These are phyloP conservation scores for Chironomus tepperi DNA, from an alignment of 1,140 invertebrate genomes.

Conservation along the genomic window DNA sequence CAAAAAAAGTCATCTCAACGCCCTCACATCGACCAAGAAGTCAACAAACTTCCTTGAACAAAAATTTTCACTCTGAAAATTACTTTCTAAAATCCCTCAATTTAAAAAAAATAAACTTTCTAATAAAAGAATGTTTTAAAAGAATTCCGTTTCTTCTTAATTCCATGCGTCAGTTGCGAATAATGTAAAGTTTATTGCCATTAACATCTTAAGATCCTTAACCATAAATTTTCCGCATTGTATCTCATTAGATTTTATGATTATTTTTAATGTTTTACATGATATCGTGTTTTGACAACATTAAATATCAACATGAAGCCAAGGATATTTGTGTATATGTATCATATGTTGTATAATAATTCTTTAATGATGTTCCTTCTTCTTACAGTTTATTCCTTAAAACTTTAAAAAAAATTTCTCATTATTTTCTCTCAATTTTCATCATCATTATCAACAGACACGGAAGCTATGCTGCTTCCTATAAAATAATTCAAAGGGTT, in stretches of 20 bases:
- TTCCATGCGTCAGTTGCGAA: neutral
- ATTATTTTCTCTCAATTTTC: neutral
- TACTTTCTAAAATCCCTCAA: no score
- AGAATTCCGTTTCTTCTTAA: neutral
- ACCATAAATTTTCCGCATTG: conserved; percentile 2
- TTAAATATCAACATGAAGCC: neutral
- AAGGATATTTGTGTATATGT: neutral
- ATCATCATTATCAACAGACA: neutral
- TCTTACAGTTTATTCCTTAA: no score
- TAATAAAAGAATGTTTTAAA: no score
- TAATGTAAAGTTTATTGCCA: neutral
- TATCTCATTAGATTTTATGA: conserved; percentile 9
- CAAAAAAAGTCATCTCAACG: no score
- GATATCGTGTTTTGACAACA: neutral
- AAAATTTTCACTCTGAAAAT: no score
- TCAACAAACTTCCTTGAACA: no score
- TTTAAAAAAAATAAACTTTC: no score
- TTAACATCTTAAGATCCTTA: neutral
- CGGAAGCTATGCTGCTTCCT: neutral
- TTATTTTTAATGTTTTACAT: conserved; percentile 15
- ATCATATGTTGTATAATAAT: neutral
- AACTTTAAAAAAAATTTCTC: neutral
- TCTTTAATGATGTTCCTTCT: neutral
- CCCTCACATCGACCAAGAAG: no score
- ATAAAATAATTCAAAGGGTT: no score